These are phyloP conservation scores for Lasiommata megera DNA, from an alignment of 2,888 invertebrate species.

Conservation along the genomic window DNA sequence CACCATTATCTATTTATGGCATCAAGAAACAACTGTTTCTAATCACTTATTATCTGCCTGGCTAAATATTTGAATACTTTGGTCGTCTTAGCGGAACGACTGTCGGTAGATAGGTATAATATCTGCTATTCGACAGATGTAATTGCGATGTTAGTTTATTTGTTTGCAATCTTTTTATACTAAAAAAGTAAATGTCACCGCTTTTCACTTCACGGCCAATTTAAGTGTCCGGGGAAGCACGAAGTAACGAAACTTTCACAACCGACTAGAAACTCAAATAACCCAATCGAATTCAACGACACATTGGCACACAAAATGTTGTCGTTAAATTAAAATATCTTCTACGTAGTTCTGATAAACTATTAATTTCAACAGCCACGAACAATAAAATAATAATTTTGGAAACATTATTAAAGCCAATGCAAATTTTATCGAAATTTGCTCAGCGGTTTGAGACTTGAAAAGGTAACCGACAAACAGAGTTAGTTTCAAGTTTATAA, in stretches of 20 bases:
- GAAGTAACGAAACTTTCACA: slow-evolving; percentile 46
- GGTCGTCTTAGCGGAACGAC: slow-evolving; percentile 1
- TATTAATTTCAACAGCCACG: not conserved
- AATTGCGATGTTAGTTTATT: not conserved
- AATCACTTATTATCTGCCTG: not conserved
- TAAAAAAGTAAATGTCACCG: slow-evolving; percentile 20
- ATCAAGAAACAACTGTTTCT: not conserved
- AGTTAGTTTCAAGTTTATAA: too few relatives aligned
- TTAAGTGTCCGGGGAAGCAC: slow-evolving; percentile 45
- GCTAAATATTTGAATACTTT: slow-evolving; percentile 5
- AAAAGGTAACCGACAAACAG: too few relatives aligned
- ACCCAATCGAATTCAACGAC: slow-evolving; percentile 28
- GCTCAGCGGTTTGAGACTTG: too few relatives aligned
- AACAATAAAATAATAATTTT: not conserved
- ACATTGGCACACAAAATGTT: slow-evolving; percentile 19
- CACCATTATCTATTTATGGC: too few relatives aligned
- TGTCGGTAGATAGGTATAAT: not conserved
- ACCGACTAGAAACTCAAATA: slow-evolving; percentile 42
- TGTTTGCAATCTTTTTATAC: slow-evolving; percentile 14
- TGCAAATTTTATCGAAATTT: too few relatives aligned
- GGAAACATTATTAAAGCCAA: too few relatives aligned
- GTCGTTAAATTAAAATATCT: not conserved
- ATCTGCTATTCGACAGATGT: slow-evolving; percentile 1
- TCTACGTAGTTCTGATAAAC: not conserved
- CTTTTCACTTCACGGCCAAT: slow-evolving; percentile 53